phyloP scores from a whole-genome alignment of 2,113 vertebrate species.

The Pygoscelis antarcticus region DNA sequence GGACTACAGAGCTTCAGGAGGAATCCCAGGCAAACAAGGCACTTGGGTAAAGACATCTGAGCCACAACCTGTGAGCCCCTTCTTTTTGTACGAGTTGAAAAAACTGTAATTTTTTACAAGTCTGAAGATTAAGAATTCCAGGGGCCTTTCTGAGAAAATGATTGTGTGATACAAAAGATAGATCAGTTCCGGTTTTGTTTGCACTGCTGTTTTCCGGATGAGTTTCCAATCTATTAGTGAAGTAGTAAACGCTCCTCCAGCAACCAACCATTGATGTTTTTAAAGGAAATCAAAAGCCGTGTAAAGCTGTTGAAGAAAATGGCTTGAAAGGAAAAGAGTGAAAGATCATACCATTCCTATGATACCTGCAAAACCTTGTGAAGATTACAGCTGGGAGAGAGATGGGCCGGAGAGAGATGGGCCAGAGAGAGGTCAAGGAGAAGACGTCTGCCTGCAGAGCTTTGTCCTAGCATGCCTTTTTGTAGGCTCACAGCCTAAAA shows the following conservation, averaged over 20 bases:
- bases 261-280: background rate
- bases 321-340: background rate
- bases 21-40: background rate
- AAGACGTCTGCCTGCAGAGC: background rate
- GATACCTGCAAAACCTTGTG: background rate
- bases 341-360: background rate
- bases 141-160: background rate
- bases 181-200: background rate
- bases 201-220: background rate
- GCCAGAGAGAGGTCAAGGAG: background rate
- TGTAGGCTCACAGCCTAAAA: background rate
- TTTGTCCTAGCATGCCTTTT: background rate
- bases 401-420: background rate
- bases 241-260: background rate
- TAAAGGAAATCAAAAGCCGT: conserved; percentile 8
- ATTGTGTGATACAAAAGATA: background rate
- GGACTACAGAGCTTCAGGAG: background rate
- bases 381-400: background rate
- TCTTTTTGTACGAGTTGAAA: background rate
- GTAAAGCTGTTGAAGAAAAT: background rate
- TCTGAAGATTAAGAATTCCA: background rate
- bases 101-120: background rate
- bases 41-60: background rate
- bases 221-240: background rate
- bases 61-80: background rate